Base-by-base conservation (phyloP, 37 sponge, comb jelly and placozoan species). In the Amphimedon queenslandica region DNA sequence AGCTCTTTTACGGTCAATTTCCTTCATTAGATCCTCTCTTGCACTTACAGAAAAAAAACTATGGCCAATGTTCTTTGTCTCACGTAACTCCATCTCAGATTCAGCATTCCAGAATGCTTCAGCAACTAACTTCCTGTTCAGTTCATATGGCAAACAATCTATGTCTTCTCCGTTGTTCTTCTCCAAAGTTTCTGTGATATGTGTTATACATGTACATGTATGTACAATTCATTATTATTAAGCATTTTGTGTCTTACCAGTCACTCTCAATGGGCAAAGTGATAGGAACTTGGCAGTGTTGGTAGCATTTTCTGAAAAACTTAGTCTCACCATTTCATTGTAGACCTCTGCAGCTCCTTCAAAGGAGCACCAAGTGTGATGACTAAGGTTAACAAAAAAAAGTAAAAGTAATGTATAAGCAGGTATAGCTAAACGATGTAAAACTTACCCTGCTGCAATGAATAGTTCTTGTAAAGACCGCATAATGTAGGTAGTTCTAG, bases 41-140 rank as follows among this genome's bases (percentile, higher is more conserved):
- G 8, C 28, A 6, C 20, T 25, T 29, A 16, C 64, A 30, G 18
- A 21, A 8, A 11, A 21, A 16, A 63, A 63, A 30, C 28, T 21
- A 29, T 63, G 20, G 28, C 20, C 64, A 21, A 63, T 63, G 10
- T 63, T 24, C 10, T 29, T 25, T 21, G 10, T 63, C 64, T 63
- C 64, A 8, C 64, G 8, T 63, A 63, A 63, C 32, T 63, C 64
- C 11, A 10, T 25, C 20, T 63, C 64, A 30, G 8, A 30, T 16
- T 63, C 64, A 21, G 64, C 64, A 21, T 6, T 63, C 64, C 64
- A 63, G 20, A 63, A 63, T 63, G 64, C 64, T 63, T 63, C 64
- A n/a, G 64, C 64, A n/a, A 63, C 64, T 10, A 29, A 16, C 20
- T 63, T 63, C 10, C 64, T 13, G 20, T 63, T 13, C 10, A 63